phyloP scores from a whole-genome alignment of 2,888 invertebrate genomes.

The Oxystoma pomonae region DNA sequence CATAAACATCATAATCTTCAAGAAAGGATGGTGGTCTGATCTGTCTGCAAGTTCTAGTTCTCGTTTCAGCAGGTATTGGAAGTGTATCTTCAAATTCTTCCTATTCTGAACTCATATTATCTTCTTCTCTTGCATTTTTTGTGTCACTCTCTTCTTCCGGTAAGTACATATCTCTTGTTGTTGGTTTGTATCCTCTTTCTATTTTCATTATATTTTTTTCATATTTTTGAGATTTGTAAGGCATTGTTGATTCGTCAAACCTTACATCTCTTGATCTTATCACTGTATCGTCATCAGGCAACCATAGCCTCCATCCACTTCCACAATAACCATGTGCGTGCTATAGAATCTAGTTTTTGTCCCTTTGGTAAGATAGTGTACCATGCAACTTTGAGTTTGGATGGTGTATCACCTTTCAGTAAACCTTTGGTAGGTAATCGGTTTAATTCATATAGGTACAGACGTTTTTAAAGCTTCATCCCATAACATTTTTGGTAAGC shows the following conservation, averaged over 20 bases:
- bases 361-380: slow-evolving; percentile 12
- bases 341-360: slow-evolving; percentile 15
- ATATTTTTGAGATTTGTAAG: not conserved
- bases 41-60: not conserved
- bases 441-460: slow-evolving; percentile 21
- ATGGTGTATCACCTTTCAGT: slow-evolving; percentile 13
- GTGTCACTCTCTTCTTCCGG: not conserved
- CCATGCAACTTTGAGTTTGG: no score
- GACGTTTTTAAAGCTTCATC: slow-evolving; percentile 17
- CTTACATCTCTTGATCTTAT: slow-evolving; percentile 18
- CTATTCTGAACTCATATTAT: not conserved
- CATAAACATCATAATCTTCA: not conserved
- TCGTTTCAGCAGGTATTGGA: not conserved
- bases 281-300: slow-evolving; percentile 13
- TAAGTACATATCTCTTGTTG: not conserved
- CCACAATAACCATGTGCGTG: slow-evolving; percentile 17
- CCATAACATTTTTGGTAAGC: slow-evolving; percentile 16
- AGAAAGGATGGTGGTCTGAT: not conserved
- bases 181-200: not conserved
- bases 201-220: not conserved
- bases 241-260: slow-evolving; percentile 17
- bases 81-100: not conserved
- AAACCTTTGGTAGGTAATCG: slow-evolving; percentile 14
- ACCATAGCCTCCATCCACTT: slow-evolving; percentile 20
- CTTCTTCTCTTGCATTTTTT: not conserved